Evolutionary conservation across 2,113 vertebrate species (phyloP), one percentile per base, ranked within the genome.

Genomic region (Atlantisia rogersi): DNA sequence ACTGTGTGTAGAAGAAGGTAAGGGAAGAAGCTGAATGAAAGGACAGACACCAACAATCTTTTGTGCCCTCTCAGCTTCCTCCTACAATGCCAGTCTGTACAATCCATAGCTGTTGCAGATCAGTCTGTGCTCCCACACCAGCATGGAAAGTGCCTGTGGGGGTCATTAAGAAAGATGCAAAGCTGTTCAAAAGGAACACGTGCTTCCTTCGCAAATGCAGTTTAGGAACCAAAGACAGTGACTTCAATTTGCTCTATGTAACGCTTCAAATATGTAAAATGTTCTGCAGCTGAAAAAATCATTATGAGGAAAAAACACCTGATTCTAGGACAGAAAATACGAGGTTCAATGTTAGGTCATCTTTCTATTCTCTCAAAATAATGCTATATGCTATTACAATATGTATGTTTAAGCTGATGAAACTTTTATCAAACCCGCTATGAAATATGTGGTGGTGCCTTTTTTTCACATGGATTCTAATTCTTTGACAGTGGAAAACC

Each of bases 1-100:
- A 9, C 12, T 26, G 22, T 20, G 19, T 0, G 0, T 2, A 32
- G 16, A 1, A 2, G 42, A 82, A 82, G 32, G 26, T 15, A n/a
- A 68, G 29, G 3, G 19, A 21, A 82, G 52, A 69, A 60, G 14
- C 11, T 76, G 53, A 64, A 48, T 7, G 13, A 64, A 20, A 42
- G 29, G 32, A 39, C 21, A 63, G n/a, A 32, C 4, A 46, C 37
- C 4, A n/a, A 12, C 15, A 68, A 18, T n/a, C 26, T 42, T 55
- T 82, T 42, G 14, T 50, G 12, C 22, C 5, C 14, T 75, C 20
- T 44, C 18, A 39, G 12, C 21, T 85, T 68, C 44, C 5, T 18
- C 16, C 16, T 46, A 16, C 13, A 35, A 17, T 10, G 25, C 10
- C 16, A 21, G 24, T 6, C 19, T 12, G 15, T 7, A 37, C 10